Evolutionary conservation across 2,113 vertebrate genomes (phyloP).

Genomic region (Tursiops truncatus): DNA sequence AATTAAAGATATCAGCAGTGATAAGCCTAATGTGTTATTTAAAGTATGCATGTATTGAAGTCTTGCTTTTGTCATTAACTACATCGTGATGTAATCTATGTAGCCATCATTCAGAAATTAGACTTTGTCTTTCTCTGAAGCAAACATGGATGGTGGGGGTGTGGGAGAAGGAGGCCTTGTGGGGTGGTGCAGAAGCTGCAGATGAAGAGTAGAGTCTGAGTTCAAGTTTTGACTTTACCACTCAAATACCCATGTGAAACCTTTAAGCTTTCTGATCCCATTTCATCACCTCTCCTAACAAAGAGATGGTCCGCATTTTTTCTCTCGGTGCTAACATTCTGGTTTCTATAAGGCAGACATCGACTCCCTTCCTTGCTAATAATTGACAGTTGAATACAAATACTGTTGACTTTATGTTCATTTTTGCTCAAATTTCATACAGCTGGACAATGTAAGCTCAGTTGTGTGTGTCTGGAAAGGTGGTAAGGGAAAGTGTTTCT

Average conservation of each 20-base stretch:
- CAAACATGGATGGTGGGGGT: slow-evolving; percentile 33
- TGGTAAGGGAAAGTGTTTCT: not conserved
- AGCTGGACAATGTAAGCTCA: not conserved
- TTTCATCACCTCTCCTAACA: not conserved
- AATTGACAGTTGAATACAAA: not conserved
- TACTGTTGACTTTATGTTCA: not conserved
- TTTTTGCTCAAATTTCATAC: not conserved
- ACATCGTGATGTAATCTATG: slow-evolving; percentile 75
- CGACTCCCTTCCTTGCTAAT: not conserved
- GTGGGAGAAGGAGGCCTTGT: not conserved
- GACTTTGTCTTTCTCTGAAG: slow-evolving; percentile 68
- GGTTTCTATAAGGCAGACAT: not conserved
- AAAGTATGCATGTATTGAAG: slow-evolving; percentile 82
- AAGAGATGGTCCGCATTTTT: not conserved
- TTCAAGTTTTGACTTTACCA: not conserved
- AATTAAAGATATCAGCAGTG: slow-evolving; percentile 88
- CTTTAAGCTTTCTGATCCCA: not conserved
- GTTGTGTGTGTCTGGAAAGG: not conserved
- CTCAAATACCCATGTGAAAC: not conserved
- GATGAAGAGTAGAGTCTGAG: not conserved
- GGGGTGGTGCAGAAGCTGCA: not conserved
- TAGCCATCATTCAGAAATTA: slow-evolving; percentile 77
- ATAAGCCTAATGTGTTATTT: slow-evolving; percentile 84
- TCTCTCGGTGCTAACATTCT: not conserved
- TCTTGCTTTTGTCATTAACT: slow-evolving; percentile 85